phyloP scores from a whole-genome alignment of 2,113 vertebrate species.

The Sigmodon hispidus region DNA sequence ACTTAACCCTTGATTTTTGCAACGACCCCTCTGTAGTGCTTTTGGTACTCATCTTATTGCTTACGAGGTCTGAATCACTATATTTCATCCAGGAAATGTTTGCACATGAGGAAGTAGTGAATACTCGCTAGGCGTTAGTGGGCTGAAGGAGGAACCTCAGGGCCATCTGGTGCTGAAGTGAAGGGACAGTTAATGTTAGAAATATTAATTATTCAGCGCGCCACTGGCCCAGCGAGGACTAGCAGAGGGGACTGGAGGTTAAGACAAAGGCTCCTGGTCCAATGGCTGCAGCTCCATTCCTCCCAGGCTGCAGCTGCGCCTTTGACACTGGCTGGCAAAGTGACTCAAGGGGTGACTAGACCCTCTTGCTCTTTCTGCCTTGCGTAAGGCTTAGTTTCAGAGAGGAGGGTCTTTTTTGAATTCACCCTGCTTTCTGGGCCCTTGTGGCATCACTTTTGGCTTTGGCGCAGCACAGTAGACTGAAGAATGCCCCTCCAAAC shows the following conservation, averaged over 20 bases:
- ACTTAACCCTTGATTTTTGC: conserved; percentile 63
- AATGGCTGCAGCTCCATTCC: conserved; percentile 37
- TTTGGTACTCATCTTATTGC: neutral
- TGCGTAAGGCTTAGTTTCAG: neutral
- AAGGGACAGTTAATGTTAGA: neutral
- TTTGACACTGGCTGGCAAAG: neutral
- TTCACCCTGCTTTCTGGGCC: neutral
- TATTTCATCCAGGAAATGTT: neutral
- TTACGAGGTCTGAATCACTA: neutral
- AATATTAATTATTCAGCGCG: conserved; percentile 53
- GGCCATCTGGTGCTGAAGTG: neutral
- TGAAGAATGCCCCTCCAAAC: neutral
- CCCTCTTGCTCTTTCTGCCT: neutral
- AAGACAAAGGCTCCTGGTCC: conserved; percentile 71
- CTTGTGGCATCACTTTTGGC: conserved; percentile 46
- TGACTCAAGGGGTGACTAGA: neutral
- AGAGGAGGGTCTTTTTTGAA: neutral
- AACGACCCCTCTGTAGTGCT: neutral
- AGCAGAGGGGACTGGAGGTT: conserved; percentile 47
- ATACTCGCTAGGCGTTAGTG: neutral
- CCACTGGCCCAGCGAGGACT: conserved; percentile 10
- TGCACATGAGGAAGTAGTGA: neutral
- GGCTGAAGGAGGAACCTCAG: neutral
- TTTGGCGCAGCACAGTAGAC: neutral
- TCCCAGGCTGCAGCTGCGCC: neutral